Conservation (phyloP, 2,888 invertebrate species). For the Sceliomorpha sp. region DNA sequence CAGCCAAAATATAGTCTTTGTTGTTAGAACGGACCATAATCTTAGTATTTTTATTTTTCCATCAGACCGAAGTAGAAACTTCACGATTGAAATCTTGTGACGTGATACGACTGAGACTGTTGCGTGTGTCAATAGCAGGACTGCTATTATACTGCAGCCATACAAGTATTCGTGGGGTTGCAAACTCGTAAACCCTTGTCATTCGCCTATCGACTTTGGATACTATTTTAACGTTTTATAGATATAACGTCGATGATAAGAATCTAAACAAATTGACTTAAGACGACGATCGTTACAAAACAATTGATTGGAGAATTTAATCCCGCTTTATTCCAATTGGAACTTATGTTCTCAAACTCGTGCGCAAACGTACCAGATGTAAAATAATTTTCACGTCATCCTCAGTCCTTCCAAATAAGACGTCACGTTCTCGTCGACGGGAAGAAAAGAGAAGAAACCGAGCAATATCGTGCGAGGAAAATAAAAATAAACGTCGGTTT, state of each 20-base stretch:
- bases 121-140: conserved; percentile 31
- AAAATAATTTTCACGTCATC: too few relatives aligned
- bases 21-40: too few relatives aligned
- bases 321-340: too few relatives aligned
- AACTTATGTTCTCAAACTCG: too few relatives aligned
- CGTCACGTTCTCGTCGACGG: too few relatives aligned
- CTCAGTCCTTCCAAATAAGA: too few relatives aligned
- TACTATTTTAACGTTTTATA: conserved; percentile 13
- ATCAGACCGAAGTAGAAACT: conserved; percentile 2
- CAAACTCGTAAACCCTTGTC: conserved; percentile 33
- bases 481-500: background rate
- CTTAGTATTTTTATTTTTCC: background rate
- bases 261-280: conserved; percentile 22
- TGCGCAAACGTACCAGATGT: too few relatives aligned
- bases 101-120: conserved; percentile 24
- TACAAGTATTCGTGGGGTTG: conserved; percentile 8
- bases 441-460: too few relatives aligned
- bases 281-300: conserved; percentile 2
- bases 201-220: conserved; percentile 15
- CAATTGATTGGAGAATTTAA: too few relatives aligned
- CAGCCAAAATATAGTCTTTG: too few relatives aligned
- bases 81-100: conserved; percentile 34
- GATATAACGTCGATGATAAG: conserved; percentile 27
- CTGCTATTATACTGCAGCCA: conserved; percentile 32
- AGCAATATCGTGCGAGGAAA: too few relatives aligned